phyloP scores from a whole-genome alignment of 2,797 vertebrate species.

The Phoxinus dragarum region DNA sequence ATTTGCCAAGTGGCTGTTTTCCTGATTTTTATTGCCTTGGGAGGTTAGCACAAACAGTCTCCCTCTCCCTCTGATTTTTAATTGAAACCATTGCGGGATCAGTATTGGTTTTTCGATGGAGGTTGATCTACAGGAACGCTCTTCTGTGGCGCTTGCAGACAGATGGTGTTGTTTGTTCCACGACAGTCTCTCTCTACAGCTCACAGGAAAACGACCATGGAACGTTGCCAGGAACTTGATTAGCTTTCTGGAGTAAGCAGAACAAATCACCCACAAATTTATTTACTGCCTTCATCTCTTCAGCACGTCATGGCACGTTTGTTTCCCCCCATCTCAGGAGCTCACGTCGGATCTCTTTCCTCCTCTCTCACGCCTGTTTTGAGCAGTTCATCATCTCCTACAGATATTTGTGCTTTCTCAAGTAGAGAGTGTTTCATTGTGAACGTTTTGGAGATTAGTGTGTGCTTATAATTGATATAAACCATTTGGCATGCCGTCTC shows the following conservation, averaged over 20 bases:
- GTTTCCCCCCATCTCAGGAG: slow-evolving; percentile 39
- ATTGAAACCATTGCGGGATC: slow-evolving; percentile 72
- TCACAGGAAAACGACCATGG: slow-evolving; percentile 49
- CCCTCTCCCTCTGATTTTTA: slow-evolving; percentile 60
- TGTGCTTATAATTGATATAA: slow-evolving; percentile 69
- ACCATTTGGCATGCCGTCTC: slow-evolving; percentile 67
- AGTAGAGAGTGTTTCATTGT: slow-evolving; percentile 62
- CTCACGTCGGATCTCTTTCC: slow-evolving; percentile 46
- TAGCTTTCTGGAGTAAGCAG: slow-evolving; percentile 57
- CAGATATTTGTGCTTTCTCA: slow-evolving; percentile 63
- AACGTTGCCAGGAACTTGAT: slow-evolving; percentile 57
- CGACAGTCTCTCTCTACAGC: slow-evolving; percentile 22
- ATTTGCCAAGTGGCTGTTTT: slow-evolving; percentile 69
- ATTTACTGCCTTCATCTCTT: slow-evolving; percentile 67
- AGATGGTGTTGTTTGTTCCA: slow-evolving; percentile 75
- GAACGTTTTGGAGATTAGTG: slow-evolving; percentile 60
- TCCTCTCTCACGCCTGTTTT: slow-evolving; percentile 53
- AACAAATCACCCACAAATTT: slow-evolving; percentile 65
- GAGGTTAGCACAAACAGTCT: slow-evolving; percentile 45
- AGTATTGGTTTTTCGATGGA: slow-evolving; percentile 69
- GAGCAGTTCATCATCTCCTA: slow-evolving; percentile 66
- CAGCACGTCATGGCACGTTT: slow-evolving; percentile 57
- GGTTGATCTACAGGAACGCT: slow-evolving; percentile 61
- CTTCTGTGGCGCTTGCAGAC: slow-evolving; percentile 66
- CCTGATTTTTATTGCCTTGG: slow-evolving; percentile 65